Percentiles rank a stretch among this genome's conserved stretches.
Conservation (phyloP, 2,888 invertebrate genomes). For the Cheilosia grossa region DNA sequence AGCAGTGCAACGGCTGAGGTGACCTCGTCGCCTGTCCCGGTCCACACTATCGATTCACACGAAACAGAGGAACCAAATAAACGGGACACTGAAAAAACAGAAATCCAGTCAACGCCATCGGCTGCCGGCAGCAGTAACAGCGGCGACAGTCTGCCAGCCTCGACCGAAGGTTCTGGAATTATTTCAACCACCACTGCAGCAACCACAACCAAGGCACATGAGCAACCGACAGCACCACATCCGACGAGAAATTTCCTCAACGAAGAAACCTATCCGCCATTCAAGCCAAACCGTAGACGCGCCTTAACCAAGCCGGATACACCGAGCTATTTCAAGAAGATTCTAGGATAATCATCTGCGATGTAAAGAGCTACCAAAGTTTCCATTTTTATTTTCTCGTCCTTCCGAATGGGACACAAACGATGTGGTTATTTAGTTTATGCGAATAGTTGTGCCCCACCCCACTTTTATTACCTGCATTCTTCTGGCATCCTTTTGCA, state of each 20-base stretch:
- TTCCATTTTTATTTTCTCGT: conserved; percentile 7
- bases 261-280: conserved; percentile 82
- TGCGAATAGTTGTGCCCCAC: conserved; percentile 61
- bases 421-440: conserved; percentile 33
- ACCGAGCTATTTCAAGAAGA: conserved; percentile 83
- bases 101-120: conserved; percentile 56
- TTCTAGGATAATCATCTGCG: conserved; percentile 81
- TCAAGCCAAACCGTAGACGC: conserved; percentile 83
- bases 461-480: conserved; percentile 65
- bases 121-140: conserved; percentile 33
- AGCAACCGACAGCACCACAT: conserved; percentile 73
- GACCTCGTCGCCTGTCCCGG: conserved; percentile 43
- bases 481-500: conserved; percentile 47
- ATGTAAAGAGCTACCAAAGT: conserved; percentile 42
- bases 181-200: conserved; percentile 66
- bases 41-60: conserved; percentile 49
- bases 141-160: conserved; percentile 44
- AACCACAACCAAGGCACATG: conserved; percentile 63
- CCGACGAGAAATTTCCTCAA: conserved; percentile 82
- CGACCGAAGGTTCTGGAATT: conserved; percentile 45
- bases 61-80: conserved; percentile 40
- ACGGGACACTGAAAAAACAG: conserved; percentile 60
- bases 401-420: conserved; percentile 19
- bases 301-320: conserved; percentile 82
- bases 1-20: conserved; percentile 18